These are phyloP conservation scores for Chloroceryle inda DNA, from an alignment of 2,797 vertebrate genomes.

Conservation along the genomic window DNA sequence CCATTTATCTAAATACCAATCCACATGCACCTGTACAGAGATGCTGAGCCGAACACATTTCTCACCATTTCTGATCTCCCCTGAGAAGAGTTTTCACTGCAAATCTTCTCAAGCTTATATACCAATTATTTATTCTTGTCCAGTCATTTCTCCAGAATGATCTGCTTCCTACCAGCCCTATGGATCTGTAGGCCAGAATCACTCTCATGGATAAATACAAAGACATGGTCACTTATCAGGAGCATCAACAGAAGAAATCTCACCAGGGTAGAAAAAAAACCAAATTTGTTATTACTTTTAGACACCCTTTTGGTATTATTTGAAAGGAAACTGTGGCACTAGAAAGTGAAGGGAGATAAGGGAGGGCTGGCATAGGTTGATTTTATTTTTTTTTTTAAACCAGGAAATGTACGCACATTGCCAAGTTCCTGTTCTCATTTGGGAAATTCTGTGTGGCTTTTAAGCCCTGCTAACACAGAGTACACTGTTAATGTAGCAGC, in stretches of 20 bases:
- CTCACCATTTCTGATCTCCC: not conserved
- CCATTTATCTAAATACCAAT: not conserved
- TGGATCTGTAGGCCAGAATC: conserved; percentile 14
- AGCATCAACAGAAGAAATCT: not conserved
- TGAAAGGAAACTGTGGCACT: not conserved
- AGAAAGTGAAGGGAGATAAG: not conserved
- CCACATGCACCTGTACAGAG: not conserved
- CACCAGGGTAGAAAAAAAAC: not conserved
- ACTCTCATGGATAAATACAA: conserved; percentile 37
- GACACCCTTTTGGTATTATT: not conserved
- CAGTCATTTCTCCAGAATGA: not conserved
- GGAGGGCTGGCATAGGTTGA: not conserved
- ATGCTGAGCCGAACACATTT: not conserved
- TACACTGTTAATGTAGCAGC: not conserved
- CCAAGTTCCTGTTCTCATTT: not conserved
- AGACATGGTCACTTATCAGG: not conserved
- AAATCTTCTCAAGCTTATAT: not conserved
- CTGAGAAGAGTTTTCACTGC: not conserved
- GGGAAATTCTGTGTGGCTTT: not conserved
- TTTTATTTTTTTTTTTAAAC: not conserved
- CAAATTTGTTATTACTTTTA: not conserved
- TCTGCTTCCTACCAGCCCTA: not conserved
- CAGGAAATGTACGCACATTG: not conserved
- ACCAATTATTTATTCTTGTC: not conserved
- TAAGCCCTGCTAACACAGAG: not conserved